These are phyloP conservation scores for Electrophaes corylata DNA, from an alignment of 2,888 invertebrate species.

Conservation along the genomic window DNA sequence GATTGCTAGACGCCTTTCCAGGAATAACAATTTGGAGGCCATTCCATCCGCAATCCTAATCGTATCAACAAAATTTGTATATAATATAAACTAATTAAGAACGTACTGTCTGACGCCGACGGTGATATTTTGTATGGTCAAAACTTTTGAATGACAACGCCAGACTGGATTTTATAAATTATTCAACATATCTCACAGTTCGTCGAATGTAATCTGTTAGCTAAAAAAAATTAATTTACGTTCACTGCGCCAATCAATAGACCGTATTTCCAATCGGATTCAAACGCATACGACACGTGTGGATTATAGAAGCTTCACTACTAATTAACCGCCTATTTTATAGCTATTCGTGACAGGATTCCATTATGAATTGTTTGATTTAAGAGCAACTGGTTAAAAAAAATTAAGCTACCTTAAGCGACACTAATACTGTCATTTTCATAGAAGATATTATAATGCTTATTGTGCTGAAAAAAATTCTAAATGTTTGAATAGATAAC, in stretches of 20 bases:
- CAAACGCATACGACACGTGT: slow-evolving; percentile 31
- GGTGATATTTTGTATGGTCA: too few species aligned
- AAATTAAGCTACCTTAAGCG: too few species aligned
- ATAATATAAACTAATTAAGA: too few species aligned
- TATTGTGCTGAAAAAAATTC: background rate
- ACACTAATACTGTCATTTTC: too few species aligned
- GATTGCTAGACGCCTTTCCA: too few species aligned
- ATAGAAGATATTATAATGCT: too few species aligned
- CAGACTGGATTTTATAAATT: slow-evolving; percentile 7
- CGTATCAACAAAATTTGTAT: too few species aligned
- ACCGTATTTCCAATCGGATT: slow-evolving; percentile 43
- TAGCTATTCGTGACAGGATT: slow-evolving; percentile 44
- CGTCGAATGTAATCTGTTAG: slow-evolving; percentile 21
- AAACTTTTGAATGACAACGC: background rate
- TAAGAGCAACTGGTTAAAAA: background rate
- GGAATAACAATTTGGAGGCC: too few species aligned
- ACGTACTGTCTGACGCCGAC: too few species aligned
- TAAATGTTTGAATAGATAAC: too few species aligned
- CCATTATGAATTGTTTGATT: background rate
- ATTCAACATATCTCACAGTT: slow-evolving; percentile 24
- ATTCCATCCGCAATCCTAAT: too few species aligned
- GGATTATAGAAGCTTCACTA: slow-evolving; percentile 43
- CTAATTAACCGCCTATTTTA: slow-evolving; percentile 45
- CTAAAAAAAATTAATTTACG: slow-evolving; percentile 23
- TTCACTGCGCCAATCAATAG: slow-evolving; percentile 34